A percentile compares a stretch with the other conserved stretches of the same genome.
These are phyloP conservation scores for Hoplostethus mediterraneus DNA, from an alignment of 2,797 vertebrate genomes.

Conservation along the genomic window DNA sequence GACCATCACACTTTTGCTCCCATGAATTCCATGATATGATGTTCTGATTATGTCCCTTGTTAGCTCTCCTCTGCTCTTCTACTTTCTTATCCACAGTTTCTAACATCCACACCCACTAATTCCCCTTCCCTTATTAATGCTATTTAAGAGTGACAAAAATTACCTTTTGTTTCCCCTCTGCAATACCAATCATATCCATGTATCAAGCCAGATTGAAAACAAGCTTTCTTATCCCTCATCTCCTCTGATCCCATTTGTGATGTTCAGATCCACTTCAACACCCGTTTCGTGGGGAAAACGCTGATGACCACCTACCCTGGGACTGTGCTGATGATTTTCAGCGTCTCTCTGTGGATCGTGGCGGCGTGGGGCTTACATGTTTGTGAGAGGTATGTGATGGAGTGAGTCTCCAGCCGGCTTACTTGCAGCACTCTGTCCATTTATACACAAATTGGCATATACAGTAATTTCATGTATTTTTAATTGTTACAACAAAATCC, in stretches of 20 bases:
- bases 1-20: slow-evolving; percentile 58
- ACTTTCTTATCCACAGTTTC: slow-evolving; percentile 56
- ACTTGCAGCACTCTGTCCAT: background rate
- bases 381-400: slow-evolving; percentile 89
- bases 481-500: no score
- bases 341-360: slow-evolving; percentile 94
- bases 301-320: slow-evolving; percentile 96
- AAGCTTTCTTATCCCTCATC: slow-evolving; percentile 69
- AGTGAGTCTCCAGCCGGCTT: background rate
- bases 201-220: slow-evolving; percentile 73
- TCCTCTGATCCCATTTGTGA: slow-evolving; percentile 49
- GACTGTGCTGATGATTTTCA: slow-evolving; percentile 94
- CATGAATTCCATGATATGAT: slow-evolving; percentile 51
- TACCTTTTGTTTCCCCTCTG: slow-evolving; percentile 65
- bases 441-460: background rate
- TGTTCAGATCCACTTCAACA: slow-evolving; percentile 90
- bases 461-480: background rate
- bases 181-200: slow-evolving; percentile 67
- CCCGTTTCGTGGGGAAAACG: slow-evolving; percentile 94
- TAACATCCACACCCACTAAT: slow-evolving; percentile 64
- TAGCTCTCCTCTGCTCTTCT: slow-evolving; percentile 56
- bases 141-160: slow-evolving; percentile 70
- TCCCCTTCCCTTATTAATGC: slow-evolving; percentile 60
- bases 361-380: slow-evolving; percentile 94
- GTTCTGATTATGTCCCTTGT: slow-evolving; percentile 44